These are phyloP conservation scores for Lethocerus indicus DNA, from an alignment of 1,140 invertebrate species.

Conservation along the genomic window DNA sequence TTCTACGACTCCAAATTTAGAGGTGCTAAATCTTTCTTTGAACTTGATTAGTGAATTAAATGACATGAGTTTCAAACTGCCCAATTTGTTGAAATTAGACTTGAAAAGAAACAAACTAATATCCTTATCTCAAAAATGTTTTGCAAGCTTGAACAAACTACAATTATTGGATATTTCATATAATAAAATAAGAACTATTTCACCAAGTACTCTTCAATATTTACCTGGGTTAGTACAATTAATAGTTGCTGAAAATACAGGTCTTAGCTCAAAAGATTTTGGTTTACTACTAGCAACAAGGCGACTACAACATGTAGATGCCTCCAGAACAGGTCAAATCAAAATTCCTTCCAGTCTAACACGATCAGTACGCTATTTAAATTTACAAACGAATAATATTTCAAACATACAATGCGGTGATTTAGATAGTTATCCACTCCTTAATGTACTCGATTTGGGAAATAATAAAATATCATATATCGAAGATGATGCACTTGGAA, in stretches of 20 bases:
- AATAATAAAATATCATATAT: constrained; percentile 56
- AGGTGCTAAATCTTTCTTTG: constrained; percentile 25
- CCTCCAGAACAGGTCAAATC: constrained; percentile 58
- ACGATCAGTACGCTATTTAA: constrained; percentile 61
- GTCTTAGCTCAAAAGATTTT: constrained; percentile 13
- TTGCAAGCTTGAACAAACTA: constrained; percentile 37
- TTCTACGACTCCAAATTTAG: constrained; percentile 11
- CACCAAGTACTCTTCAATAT: constrained; percentile 28
- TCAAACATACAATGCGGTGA: constrained; percentile 61
- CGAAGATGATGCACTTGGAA: constrained; percentile 71
- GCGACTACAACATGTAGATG: constrained; percentile 60
- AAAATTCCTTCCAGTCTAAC: constrained; percentile 69
- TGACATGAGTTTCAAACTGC: constrained; percentile 30
- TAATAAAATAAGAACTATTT: constrained; percentile 27
- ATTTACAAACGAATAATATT: constrained; percentile 58
- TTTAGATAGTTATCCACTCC: constrained; percentile 70
- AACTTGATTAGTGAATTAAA: constrained; percentile 29
- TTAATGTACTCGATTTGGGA: constrained; percentile 64
- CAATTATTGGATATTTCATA: constrained; percentile 33
- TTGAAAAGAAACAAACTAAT: constrained; percentile 44
- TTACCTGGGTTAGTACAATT: constrained; percentile 49
- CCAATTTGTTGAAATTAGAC: constrained; percentile 32
- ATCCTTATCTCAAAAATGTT: constrained; percentile 34
- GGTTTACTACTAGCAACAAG: constrained; percentile 23
- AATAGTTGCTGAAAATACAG: constrained; percentile 22